Evolutionary conservation across 1,140 invertebrate species (phyloP).

Genomic region (Antheraea mylitta): DNA sequence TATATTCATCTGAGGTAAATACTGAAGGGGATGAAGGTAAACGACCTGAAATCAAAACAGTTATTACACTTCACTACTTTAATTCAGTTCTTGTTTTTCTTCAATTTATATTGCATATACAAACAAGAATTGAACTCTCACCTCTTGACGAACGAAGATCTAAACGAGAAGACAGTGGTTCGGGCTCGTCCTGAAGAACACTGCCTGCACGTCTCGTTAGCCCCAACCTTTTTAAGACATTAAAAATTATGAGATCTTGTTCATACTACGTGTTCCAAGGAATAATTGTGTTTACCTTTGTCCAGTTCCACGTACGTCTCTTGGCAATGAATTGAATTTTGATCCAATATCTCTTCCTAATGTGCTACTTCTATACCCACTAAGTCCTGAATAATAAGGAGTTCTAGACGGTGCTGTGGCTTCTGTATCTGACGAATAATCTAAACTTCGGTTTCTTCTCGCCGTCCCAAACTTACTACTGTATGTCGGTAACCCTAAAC

Average conservation of each 20-base stretch:
- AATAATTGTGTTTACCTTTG: constrained; percentile 52
- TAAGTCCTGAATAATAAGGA: constrained; percentile 84
- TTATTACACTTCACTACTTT: neutral
- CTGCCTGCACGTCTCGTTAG: constrained; percentile 65
- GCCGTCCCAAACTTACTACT: constrained; percentile 72
- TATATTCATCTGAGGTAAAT: constrained; percentile 94
- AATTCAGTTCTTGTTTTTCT: neutral
- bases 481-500: constrained; percentile 63
- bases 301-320: constrained; percentile 83
- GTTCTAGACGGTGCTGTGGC: constrained; percentile 88
- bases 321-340: constrained; percentile 87
- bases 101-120: neutral
- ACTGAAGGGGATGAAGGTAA: constrained; percentile 79
- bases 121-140: constrained; percentile 21
- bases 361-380: constrained; percentile 72
- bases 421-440: constrained; percentile 97
- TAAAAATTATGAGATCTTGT: constrained; percentile 18
- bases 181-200: constrained; percentile 68
- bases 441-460: constrained; percentile 87
- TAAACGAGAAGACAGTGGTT: constrained; percentile 66
- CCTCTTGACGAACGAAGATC: constrained; percentile 75
- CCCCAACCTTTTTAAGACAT: constrained; percentile 47
- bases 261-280: constrained; percentile 2
- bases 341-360: constrained; percentile 79
- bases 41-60: constrained; percentile 44